A percentile compares a stretch with the other conserved stretches of the same genome.
Evolutionary conservation across 1,140 invertebrate genomes (phyloP).

Genomic region (Pseudomyrmex sp.): DNA sequence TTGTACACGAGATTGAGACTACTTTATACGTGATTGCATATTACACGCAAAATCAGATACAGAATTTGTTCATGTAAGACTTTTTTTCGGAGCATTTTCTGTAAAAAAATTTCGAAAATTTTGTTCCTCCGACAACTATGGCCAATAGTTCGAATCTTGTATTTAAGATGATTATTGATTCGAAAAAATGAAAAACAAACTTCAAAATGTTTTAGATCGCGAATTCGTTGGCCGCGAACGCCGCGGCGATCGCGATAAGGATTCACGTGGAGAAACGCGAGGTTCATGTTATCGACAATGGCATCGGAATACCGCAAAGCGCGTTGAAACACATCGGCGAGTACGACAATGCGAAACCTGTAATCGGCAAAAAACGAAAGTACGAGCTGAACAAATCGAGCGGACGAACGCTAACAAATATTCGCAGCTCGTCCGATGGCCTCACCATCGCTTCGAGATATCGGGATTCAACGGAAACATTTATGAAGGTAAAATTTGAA

Average conservation of each 20-base stretch:
- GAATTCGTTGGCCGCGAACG: constrained; percentile 73
- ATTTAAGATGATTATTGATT: too few species aligned
- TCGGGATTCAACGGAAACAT: constrained; percentile 65
- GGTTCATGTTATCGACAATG: constrained; percentile 81
- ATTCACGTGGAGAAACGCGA: constrained; percentile 64
- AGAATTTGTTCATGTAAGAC: too few species aligned
- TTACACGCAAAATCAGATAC: too few species aligned
- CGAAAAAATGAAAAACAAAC: too few species aligned
- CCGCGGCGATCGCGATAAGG: constrained; percentile 76
- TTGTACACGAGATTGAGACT: too few species aligned
- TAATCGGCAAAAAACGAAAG: neutral
- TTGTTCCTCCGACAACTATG: too few species aligned
- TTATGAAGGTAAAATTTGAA: constrained; percentile 65
- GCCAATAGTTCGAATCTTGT: neutral
- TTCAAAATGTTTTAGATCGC: constrained; percentile 38
- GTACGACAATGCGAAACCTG: neutral
- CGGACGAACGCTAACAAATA: constrained; percentile 32
- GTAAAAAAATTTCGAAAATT: too few species aligned
- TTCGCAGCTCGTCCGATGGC: constrained; percentile 64
- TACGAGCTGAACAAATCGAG: neutral
- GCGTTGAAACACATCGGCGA: constrained; percentile 68
- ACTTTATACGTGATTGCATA: too few species aligned
- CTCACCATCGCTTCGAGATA: constrained; percentile 74
- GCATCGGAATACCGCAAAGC: constrained; percentile 72
- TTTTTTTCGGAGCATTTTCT: too few species aligned